Base-by-base conservation (phyloP, 2,888 invertebrate species). In the Leucoma salicis region DNA sequence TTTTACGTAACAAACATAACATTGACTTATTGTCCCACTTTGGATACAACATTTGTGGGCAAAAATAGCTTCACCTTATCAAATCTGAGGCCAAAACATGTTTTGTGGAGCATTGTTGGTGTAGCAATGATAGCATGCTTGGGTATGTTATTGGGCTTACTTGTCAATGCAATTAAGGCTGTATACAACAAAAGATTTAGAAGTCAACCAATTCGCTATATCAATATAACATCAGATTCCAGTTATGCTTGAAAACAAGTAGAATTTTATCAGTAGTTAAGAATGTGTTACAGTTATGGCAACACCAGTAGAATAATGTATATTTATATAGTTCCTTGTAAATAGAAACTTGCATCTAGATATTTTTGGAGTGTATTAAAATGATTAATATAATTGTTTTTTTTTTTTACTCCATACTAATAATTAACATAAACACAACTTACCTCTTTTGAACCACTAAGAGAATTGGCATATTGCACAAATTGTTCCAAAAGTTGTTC, bases 401-500 rank as follows among this genome's bases (percentile, higher is more conserved):
- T 6, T 16, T 6, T 36, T 14, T 0, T 31, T 5, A 35, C 49
- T 36, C 43, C 10, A 7, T 31, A 14, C 1, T 31, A 4, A 11
- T n/a, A n/a, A 16, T 11, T 4, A 11, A 1, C 27, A 27, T 4
- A 27, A 11, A 32, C 12, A 31, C 34, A 48, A 73, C 89, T 90
- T 81, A 94, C 94, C 93, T 94, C 91, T 77, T 88, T 82, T 69
- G 90, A 91, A 71, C 92, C 93, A 74, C 87, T 90, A 59, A 91
- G 87, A 78, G 93, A 92, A 80, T 93, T 92, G 47, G 95, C 92
- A 85, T 93, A 94, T 64, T 92, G 92, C 68, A 95, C 84, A 90
- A 94, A 95, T 83, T 94, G 93, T 83, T 93, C 93, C 73, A 96
- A 90, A 61, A 94, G 91, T 67, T 92, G 91, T 81, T 95, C 94